Evolutionary conservation across 2,888 invertebrate genomes (phyloP).

Genomic region (Thera obeliscata): DNA sequence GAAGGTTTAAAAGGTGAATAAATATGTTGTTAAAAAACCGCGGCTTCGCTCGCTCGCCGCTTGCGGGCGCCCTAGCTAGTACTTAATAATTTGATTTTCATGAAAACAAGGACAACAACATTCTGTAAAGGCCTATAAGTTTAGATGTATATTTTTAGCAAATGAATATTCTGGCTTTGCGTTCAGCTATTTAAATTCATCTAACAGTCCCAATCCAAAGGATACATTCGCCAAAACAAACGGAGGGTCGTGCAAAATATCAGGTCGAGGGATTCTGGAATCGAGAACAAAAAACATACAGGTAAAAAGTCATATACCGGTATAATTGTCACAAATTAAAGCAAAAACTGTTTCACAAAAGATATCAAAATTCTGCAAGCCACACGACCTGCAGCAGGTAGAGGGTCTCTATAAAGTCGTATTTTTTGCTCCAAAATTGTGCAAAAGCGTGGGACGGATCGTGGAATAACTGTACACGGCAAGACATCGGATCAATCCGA

Average conservation of each 20-base stretch:
- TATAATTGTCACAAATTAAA: slow-evolving; percentile 85
- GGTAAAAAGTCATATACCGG: slow-evolving; percentile 85
- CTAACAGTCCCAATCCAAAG: slow-evolving; percentile 44
- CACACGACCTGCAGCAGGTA: slow-evolving; percentile 79
- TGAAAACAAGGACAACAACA: too few relatives aligned
- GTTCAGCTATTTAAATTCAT: too few relatives aligned
- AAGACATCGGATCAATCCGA: slow-evolving; percentile 60
- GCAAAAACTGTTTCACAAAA: slow-evolving; percentile 80
- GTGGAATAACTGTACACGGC: slow-evolving; percentile 73
- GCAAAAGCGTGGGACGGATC: slow-evolving; percentile 82
- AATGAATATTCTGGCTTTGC: too few relatives aligned
- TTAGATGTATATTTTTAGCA: too few relatives aligned
- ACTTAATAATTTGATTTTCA: too few relatives aligned
- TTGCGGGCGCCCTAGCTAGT: too few relatives aligned
- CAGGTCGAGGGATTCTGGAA: slow-evolving; percentile 64
- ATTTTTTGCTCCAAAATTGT: slow-evolving; percentile 72
- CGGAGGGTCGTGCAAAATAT: slow-evolving; percentile 76
- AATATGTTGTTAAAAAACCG: too few relatives aligned
- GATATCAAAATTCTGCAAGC: slow-evolving; percentile 84
- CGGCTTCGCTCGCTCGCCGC: too few relatives aligned
- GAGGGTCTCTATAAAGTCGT: slow-evolving; percentile 69
- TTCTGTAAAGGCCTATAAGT: too few relatives aligned
- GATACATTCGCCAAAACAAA: slow-evolving; percentile 72
- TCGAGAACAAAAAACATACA: slow-evolving; percentile 66
- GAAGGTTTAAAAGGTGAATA: too few relatives aligned